Conservation (phyloP, 2,113 vertebrate genomes). For the Glaucidium brasilianum region DNA sequence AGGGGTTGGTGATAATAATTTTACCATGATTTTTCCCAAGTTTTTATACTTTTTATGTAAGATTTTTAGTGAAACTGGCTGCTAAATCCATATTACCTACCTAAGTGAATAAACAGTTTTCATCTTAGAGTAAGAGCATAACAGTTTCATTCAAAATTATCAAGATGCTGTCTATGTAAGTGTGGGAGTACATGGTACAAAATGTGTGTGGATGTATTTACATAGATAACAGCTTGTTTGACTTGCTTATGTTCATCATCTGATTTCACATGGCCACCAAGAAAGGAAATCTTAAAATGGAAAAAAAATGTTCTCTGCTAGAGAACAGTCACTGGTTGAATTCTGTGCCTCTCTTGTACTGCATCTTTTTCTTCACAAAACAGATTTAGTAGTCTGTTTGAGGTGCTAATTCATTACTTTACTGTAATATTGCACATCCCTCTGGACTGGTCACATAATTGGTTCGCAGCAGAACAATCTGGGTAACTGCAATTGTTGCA, state of each 20-base stretch:
- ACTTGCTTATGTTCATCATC: background rate
- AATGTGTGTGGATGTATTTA: background rate
- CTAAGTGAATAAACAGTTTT: background rate
- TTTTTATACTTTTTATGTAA: background rate
- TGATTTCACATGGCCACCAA: background rate
- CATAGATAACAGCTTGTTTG: background rate
- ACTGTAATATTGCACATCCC: background rate
- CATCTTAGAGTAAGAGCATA: background rate
- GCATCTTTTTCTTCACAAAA: background rate
- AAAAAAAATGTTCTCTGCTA: background rate
- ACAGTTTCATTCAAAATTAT: background rate
- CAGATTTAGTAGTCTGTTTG: background rate
- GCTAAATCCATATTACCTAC: background rate
- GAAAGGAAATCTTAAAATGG: background rate
- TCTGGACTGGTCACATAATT: background rate
- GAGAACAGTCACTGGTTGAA: background rate
- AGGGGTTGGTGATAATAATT: background rate
- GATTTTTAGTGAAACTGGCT: background rate
- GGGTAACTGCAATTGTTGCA: background rate
- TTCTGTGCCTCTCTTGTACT: background rate
- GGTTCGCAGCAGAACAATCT: background rate
- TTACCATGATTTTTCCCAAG: background rate
- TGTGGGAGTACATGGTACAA: background rate
- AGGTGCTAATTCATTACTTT: background rate
- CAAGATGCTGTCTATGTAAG: background rate